phyloP scores from a whole-genome alignment of 2,888 invertebrate species.

The Horisme vitalbata region DNA sequence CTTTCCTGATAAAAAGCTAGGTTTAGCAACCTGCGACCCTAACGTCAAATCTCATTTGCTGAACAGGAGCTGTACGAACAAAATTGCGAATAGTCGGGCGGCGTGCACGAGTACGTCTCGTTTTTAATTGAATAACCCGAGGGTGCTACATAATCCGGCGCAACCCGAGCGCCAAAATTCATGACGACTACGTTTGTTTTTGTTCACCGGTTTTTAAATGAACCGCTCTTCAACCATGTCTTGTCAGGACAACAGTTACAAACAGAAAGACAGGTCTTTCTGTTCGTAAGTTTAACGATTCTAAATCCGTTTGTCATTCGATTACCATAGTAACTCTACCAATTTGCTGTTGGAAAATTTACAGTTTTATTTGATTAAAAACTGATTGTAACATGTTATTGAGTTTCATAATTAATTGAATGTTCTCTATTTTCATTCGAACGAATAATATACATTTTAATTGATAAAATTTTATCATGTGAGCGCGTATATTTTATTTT shows the following conservation, averaged over 20 bases:
- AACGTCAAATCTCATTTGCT: conserved; percentile 52
- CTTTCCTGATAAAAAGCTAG: conserved; percentile 13
- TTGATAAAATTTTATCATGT: conserved; percentile 65
- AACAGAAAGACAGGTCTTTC: no score
- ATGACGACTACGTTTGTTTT: conserved; percentile 57
- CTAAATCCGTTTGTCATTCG: conserved; percentile 7
- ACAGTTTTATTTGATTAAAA: conserved; percentile 32
- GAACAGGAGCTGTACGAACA: conserved; percentile 49
- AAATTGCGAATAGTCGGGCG: conserved; percentile 56
- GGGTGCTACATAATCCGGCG: conserved; percentile 64
- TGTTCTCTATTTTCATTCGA: conserved; percentile 45
- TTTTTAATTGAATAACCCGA: conserved; percentile 72
- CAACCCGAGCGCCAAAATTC: conserved; percentile 57
- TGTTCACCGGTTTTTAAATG: conserved; percentile 48
- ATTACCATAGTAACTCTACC: conserved; percentile 5
- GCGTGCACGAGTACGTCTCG: conserved; percentile 55
- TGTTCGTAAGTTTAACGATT: conserved; percentile 18
- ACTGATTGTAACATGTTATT: conserved; percentile 44
- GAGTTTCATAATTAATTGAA: conserved; percentile 55
- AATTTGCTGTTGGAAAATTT: conserved; percentile 14
- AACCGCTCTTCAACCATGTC: conserved; percentile 45
- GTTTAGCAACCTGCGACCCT: conserved; percentile 12
- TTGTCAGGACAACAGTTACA: conserved; percentile 34
- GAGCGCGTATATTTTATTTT: conserved; percentile 61
- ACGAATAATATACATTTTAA: conserved; percentile 58